Conservation (phyloP, 2,113 vertebrate species). For the Furnarius figulus region DNA sequence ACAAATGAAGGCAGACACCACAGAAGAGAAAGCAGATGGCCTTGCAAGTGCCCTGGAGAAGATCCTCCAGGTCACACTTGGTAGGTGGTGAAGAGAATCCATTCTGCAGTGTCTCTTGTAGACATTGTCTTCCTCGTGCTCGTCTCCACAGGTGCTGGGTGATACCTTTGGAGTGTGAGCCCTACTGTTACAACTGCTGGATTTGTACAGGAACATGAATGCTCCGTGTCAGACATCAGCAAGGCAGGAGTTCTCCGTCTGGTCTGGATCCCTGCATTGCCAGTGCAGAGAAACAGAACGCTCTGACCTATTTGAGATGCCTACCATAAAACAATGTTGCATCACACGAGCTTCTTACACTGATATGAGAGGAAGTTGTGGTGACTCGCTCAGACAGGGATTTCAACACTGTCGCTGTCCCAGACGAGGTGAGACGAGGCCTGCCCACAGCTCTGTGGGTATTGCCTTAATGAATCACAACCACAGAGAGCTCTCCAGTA, state of each 20-base stretch:
- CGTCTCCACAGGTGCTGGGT: neutral
- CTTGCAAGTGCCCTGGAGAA: constrained; percentile 2
- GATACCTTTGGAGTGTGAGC: neutral
- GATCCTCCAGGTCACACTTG: neutral
- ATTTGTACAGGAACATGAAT: neutral
- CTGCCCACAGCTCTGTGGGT: constrained; percentile 45
- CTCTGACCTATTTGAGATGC: constrained; percentile 23
- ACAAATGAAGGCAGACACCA: neutral
- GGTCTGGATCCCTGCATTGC: neutral
- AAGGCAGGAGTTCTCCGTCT: neutral
- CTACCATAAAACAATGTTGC: neutral
- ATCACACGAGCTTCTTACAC: neutral
- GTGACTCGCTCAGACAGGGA: constrained; percentile 32
- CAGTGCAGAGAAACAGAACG: neutral
- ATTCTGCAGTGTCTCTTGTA: neutral
- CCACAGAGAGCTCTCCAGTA: constrained; percentile 21
- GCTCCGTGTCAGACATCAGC: neutral
- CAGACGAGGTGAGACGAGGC: constrained; percentile 54
- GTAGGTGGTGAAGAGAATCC: neutral
- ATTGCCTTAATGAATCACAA: constrained; percentile 58
- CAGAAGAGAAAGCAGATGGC: constrained; percentile 35
- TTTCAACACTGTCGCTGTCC: constrained; percentile 40
- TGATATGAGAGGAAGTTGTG: constrained; percentile 19
- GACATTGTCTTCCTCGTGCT: neutral
- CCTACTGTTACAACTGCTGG: neutral